Base-by-base conservation (phyloP, 2,113 vertebrate genomes). In the Sterrhoptilus dennistouni region DNA sequence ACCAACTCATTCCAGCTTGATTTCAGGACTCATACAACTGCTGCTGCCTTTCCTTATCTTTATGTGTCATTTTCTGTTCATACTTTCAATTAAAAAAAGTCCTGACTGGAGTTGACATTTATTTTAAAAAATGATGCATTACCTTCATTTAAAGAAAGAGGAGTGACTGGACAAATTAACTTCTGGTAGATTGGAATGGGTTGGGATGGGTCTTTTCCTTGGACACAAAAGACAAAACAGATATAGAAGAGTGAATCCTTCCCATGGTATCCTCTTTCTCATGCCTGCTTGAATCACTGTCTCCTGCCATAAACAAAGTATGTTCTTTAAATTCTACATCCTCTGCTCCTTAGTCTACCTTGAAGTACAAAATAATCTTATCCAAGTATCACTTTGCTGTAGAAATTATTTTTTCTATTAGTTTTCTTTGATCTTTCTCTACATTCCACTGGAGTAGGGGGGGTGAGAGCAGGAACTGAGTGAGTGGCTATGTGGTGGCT, bases 381-480 rank as follows among this genome's bases (percentile, higher is more conserved):
- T 45, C 11, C 14, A 83, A 72, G 27, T 22, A 71, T 33, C 3
- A 7, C 6, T 77, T 90, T 80, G 8, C 13, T 66, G n/a, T 77
- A 50, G 27, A 47, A 83, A 64, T 7, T 28, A 8, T 8, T 53
- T 59, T 54, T 87, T 84, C 8, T 68, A 5, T 42, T 68, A 9
- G 18, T 28, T 28, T 38, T 38, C 1, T 54, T 54, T 8, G 1
- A 53, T 61, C 12, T 18, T 53, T 42, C n/a, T 69, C 12, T 23
- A 6, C 6, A 16, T 69, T 78, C 23, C 28, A 38, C 38, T 1
- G 5, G 33, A 9, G 1, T 33, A 0, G 2, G 1, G 9, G 12
- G 3, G 2, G 0, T 52, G 33, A 45, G 47, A 61, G 12, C 8
- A 24, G 28, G 15, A 61, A 29, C 20, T 66, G 15, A 29, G 5